Conservation (phyloP, 2,797 vertebrate genomes). For the Spinibarbus caldwelli region DNA sequence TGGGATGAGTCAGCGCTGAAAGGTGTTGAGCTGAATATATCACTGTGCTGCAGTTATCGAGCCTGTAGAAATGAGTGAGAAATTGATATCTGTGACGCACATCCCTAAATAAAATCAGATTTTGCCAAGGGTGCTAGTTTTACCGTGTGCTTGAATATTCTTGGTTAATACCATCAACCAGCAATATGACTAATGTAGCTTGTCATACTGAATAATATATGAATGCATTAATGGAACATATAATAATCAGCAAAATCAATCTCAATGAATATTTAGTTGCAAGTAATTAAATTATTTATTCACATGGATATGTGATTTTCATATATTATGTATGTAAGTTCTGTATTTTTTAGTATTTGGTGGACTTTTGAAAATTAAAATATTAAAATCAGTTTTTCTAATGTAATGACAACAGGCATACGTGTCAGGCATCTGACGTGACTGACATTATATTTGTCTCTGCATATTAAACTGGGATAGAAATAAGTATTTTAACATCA, state of each 20-base stretch:
- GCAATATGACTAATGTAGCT: background rate
- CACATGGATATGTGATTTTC: background rate
- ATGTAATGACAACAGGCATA: background rate
- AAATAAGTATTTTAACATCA: background rate
- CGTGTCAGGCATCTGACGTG: too few species aligned
- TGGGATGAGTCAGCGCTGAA: constrained; percentile 19
- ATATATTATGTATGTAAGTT: background rate
- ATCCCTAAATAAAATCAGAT: constrained; percentile 15
- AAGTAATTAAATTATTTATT: constrained; percentile 39
- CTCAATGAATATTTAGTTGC: constrained; percentile 44
- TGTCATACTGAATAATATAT: constrained; percentile 27
- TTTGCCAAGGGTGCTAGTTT: constrained; percentile 3
- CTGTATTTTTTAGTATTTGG: background rate
- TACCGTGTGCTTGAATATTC: background rate
- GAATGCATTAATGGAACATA: constrained; percentile 25
- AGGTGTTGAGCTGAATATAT: constrained; percentile 28
- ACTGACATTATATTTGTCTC: background rate
- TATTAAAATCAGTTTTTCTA: background rate
- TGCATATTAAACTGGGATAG: background rate
- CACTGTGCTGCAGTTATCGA: constrained; percentile 1
- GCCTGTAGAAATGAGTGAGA: constrained; percentile 35
- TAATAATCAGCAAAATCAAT: constrained; percentile 46
- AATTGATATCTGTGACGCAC: constrained; percentile 18
- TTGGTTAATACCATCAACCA: background rate
- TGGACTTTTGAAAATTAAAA: background rate